Conservation (phyloP, 2,888 invertebrate genomes). For the Brachyptera risi region DNA sequence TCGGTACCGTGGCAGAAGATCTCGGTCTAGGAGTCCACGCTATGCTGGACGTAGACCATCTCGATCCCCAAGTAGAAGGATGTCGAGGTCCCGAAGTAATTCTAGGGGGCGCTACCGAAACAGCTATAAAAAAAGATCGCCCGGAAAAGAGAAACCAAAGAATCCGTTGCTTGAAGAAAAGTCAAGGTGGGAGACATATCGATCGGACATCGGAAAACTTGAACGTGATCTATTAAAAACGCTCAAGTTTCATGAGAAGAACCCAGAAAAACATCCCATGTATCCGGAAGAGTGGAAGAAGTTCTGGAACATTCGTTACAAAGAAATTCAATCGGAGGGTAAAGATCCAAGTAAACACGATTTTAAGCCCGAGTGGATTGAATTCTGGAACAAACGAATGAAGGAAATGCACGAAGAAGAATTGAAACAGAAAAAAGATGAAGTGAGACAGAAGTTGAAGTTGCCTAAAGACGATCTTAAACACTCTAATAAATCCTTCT, state of each 20-base stretch:
- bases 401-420: constrained; percentile 70
- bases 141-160: not conserved
- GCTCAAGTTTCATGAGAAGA: constrained; percentile 71
- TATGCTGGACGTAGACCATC: too few species aligned
- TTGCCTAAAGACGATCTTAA: constrained; percentile 45
- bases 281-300: constrained; percentile 89
- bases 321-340: constrained; percentile 68
- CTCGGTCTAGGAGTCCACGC: constrained; percentile 4
- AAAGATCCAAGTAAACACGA: constrained; percentile 76
- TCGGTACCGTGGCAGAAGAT: constrained; percentile 24
- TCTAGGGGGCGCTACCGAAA: constrained; percentile 1
- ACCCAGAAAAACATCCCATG: constrained; percentile 83
- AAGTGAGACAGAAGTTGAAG: constrained; percentile 60
- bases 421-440: constrained; percentile 60
- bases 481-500: not conserved
- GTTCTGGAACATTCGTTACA: constrained; percentile 81
- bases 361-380: constrained; percentile 86
- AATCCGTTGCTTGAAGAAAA: constrained; percentile 39
- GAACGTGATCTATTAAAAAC: constrained; percentile 41
- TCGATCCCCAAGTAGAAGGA: not conserved
- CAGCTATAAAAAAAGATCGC: constrained; percentile 4
- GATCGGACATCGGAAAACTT: constrained; percentile 50
- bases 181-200: constrained; percentile 53
- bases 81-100: constrained; percentile 18
- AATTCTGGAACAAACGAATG: constrained; percentile 79